These are phyloP conservation scores for Antheraea yamamai DNA, from an alignment of 2,888 invertebrate genomes.

Conservation along the genomic window DNA sequence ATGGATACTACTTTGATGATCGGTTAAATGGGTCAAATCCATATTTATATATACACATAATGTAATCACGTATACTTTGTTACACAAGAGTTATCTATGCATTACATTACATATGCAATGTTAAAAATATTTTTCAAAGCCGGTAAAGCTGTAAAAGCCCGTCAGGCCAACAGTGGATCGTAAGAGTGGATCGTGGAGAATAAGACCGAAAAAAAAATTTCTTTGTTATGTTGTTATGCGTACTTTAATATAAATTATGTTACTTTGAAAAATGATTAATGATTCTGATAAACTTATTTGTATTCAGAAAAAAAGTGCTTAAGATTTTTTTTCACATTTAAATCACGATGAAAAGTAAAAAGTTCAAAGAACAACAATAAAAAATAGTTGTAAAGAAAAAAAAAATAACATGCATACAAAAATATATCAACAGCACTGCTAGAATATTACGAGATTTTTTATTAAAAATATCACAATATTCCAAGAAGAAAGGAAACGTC, in stretches of 20 bases:
- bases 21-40: too few species aligned
- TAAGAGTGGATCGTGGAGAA: too few species aligned
- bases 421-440: conserved; percentile 14
- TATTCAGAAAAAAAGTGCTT: background rate
- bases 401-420: background rate
- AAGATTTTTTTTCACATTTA: background rate
- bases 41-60: background rate
- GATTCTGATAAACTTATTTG: background rate
- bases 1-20: too few species aligned
- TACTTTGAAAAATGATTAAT: background rate
- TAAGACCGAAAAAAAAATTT: too few species aligned
- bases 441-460: conserved; percentile 18
- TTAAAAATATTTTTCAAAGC: too few species aligned
- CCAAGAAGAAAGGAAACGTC: conserved; percentile 72
- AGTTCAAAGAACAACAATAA: conserved; percentile 11
- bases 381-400: background rate
- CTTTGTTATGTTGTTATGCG: too few species aligned
- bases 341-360: conserved; percentile 5
- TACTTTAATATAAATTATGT: background rate
- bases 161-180: too few species aligned
- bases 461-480: conserved; percentile 42
- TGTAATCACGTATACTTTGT: too few species aligned
- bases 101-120: too few species aligned
- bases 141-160: too few species aligned
- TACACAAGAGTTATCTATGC: too few species aligned